phyloP scores from a whole-genome alignment of 2,888 invertebrate species.

The Epinotia bilunana region DNA sequence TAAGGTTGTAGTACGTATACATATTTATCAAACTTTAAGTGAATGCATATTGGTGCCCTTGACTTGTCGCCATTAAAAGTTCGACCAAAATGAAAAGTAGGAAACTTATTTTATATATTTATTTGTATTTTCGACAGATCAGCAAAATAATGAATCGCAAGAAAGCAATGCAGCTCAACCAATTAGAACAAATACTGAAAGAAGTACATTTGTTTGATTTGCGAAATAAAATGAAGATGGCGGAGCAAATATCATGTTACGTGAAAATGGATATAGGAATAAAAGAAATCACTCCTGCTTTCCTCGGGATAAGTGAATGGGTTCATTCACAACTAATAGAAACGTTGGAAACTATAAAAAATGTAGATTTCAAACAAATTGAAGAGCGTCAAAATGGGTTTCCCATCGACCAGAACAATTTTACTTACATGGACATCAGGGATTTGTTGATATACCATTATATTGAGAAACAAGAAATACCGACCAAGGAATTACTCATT shows the following conservation, averaged over 20 bases:
- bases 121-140: slow-evolving; percentile 1
- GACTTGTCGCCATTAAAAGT: too few species aligned
- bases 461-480: slow-evolving; percentile 15
- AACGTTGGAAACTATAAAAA: not conserved
- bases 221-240: slow-evolving; percentile 12
- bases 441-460: slow-evolving; percentile 26
- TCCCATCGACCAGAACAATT: not conserved
- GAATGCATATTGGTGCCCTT: too few species aligned
- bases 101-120: too few species aligned
- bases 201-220: not conserved
- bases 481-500: slow-evolving; percentile 5
- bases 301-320: not conserved
- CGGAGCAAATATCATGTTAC: not conserved
- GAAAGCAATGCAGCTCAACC: slow-evolving; percentile 2
- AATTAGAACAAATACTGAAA: slow-evolving; percentile 10
- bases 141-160: not conserved
- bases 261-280: not conserved
- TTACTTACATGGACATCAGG: slow-evolving; percentile 29
- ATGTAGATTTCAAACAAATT: not conserved
- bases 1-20: too few species aligned
- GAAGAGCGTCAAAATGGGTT: too few species aligned
- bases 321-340: not conserved
- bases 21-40: too few species aligned
- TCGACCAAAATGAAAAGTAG: too few species aligned
- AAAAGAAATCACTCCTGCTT: not conserved